Percentiles rank a stretch among this genome's conserved stretches.
These are phyloP conservation scores for Amaurobius ferox DNA, from an alignment of 2,888 invertebrate species.

Conservation along the genomic window DNA sequence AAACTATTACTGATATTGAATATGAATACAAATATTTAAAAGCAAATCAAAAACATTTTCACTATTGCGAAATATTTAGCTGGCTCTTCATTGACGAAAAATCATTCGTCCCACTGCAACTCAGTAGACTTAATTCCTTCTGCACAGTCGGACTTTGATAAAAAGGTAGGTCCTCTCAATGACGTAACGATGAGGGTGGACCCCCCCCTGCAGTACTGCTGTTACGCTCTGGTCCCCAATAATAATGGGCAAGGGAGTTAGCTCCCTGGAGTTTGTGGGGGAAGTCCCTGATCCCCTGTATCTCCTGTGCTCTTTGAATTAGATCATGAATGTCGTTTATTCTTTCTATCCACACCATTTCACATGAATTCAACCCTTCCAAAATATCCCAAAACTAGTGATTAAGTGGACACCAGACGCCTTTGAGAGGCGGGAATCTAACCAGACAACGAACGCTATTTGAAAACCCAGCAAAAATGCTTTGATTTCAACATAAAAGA, in stretches of 20 bases:
- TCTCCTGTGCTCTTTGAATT: slow-evolving; percentile 39
- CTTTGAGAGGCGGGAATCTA: slow-evolving; percentile 21
- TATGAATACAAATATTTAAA: too few relatives aligned
- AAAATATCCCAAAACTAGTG: slow-evolving; percentile 33
- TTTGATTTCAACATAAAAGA: slow-evolving; percentile 1
- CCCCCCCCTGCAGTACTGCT: slow-evolving; percentile 43
- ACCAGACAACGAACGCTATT: not conserved
- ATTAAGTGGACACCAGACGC: slow-evolving; percentile 64
- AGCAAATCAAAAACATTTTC: too few relatives aligned
- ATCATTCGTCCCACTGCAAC: not conserved
- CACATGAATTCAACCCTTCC: slow-evolving; percentile 63
- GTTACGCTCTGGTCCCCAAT: slow-evolving; percentile 50
- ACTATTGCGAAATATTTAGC: too few relatives aligned
- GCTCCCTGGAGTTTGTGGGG: slow-evolving; percentile 18
- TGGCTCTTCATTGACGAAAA: not conserved
- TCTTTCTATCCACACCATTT: slow-evolving; percentile 60
- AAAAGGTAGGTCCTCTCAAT: slow-evolving; percentile 53
- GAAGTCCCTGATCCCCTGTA: slow-evolving; percentile 14
- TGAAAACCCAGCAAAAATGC: not conserved
- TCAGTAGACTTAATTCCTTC: slow-evolving; percentile 38
- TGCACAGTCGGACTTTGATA: slow-evolving; percentile 38
- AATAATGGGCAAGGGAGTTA: slow-evolving; percentile 22
- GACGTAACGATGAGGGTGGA: slow-evolving; percentile 35
- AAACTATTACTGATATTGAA: too few relatives aligned
- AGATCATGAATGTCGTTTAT: slow-evolving; percentile 58